Percentiles rank a stretch among this genome's conserved stretches.
These are phyloP conservation scores for Phaethornis superciliosus DNA, from an alignment of 2,113 vertebrate species.

Conservation along the genomic window DNA sequence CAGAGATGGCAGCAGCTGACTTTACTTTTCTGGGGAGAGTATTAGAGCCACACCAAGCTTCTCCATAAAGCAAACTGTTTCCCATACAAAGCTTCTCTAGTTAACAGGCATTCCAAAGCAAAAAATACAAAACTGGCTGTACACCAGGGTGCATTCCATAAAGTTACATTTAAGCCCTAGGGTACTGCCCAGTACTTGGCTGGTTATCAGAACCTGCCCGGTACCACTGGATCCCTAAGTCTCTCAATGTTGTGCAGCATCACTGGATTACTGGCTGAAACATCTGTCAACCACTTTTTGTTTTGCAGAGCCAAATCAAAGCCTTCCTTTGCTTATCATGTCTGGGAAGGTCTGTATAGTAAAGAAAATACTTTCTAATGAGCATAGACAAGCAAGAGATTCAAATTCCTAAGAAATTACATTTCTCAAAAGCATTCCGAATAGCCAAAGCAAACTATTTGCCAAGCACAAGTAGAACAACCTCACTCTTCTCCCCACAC, in stretches of 20 bases:
- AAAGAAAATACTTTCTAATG: background rate
- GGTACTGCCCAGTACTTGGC: background rate
- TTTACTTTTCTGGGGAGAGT: background rate
- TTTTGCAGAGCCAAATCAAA: background rate
- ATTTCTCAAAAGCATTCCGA: background rate
- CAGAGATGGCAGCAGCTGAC: rapidly evolving
- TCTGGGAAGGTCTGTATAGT: background rate
- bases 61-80: background rate
- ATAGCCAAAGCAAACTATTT: background rate
- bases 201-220: too few relatives aligned
- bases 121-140: background rate
- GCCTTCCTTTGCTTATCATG: background rate
- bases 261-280: background rate
- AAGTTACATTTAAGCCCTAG: background rate
- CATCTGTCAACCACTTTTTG: background rate
- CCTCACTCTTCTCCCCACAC: background rate
- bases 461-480: background rate
- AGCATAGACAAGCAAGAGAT: background rate
- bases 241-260: too few relatives aligned
- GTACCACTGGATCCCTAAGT: background rate
- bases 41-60: background rate
- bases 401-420: too few relatives aligned
- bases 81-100: background rate
- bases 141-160: background rate
- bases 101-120: background rate